phyloP scores from a whole-genome alignment of 2,797 vertebrate species.

The Crocidura indochinensis region DNA sequence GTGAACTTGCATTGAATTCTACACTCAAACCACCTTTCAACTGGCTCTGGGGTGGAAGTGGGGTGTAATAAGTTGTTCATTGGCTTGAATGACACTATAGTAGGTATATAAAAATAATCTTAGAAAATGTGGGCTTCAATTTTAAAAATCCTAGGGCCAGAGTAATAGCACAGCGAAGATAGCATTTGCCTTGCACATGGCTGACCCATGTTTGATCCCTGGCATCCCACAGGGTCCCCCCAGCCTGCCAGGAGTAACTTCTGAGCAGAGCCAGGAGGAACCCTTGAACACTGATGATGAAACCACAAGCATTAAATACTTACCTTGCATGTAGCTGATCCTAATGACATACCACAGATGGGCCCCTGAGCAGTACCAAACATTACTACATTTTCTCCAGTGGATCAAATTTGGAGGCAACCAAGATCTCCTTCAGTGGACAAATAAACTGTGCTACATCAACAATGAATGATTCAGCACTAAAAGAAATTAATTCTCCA shows the following conservation, averaged over 20 bases:
- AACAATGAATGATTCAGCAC: not conserved
- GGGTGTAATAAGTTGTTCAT: not conserved
- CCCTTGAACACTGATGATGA: too few species aligned
- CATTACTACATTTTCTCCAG: not conserved
- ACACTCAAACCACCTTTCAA: not conserved
- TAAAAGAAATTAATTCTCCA: not conserved
- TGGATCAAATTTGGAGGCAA: not conserved
- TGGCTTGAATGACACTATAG: not conserved
- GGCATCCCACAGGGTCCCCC: too few species aligned
- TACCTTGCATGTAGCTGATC: too few species aligned
- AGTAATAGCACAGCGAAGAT: too few species aligned
- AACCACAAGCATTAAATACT: too few species aligned
- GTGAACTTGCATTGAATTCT: conserved; percentile 19
- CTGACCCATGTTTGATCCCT: too few species aligned
- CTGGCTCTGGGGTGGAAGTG: not conserved
- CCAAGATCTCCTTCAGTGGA: not conserved
- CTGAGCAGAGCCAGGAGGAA: too few species aligned
- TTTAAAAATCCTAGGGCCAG: not conserved
- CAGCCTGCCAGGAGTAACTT: too few species aligned
- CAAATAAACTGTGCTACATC: not conserved
- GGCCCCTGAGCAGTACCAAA: too few species aligned
- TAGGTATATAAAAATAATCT: not conserved
- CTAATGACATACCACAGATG: too few species aligned
- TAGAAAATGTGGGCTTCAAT: not conserved
- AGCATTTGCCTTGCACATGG: too few species aligned